Evolutionary conservation across 2,113 vertebrate genomes (phyloP).

Genomic region (Corythoichthys intestinalis): DNA sequence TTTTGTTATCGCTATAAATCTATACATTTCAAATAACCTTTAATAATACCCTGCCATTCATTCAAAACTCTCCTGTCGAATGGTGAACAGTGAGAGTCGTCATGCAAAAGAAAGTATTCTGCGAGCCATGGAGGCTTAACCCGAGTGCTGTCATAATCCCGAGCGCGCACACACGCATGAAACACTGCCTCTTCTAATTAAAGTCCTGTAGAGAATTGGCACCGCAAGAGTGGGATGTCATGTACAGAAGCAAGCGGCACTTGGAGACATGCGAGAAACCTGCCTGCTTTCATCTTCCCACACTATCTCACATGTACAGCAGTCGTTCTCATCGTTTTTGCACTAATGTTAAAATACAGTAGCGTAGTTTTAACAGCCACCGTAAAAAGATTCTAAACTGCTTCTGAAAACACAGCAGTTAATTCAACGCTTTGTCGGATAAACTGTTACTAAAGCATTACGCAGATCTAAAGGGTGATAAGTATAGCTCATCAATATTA

Average conservation of each 20-base stretch:
- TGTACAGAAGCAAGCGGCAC: background rate
- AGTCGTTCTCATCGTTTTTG: background rate
- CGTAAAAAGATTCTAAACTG: conserved; percentile 4
- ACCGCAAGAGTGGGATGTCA: background rate
- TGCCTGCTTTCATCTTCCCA: background rate
- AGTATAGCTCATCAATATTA: conserved; percentile 57
- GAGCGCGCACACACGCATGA: conserved; percentile 3
- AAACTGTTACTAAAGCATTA: conserved; percentile 39
- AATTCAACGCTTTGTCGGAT: conserved; percentile 3
- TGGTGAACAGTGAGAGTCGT: conserved; percentile 12
- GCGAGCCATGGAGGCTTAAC: conserved; percentile 18
- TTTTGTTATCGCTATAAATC: conserved; percentile 8
- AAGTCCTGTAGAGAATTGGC: conserved; percentile 9
- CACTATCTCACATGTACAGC: background rate
- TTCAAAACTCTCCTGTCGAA: conserved; percentile 11
- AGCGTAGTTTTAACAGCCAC: background rate
- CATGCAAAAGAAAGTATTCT: conserved; percentile 31
- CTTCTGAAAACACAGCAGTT: conserved; percentile 19
- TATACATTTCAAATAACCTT: conserved; percentile 9
- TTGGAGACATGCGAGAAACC: conserved; percentile 1
- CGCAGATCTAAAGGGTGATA: conserved; percentile 36
- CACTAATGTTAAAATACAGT: background rate
- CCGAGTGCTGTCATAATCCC: conserved; percentile 5
- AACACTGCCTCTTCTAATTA: conserved; percentile 27
- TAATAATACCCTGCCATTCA: conserved; percentile 8